phyloP scores from a whole-genome alignment of 92 coral and sea anemone species.

The Zoanthus sansibaricus region DNA sequence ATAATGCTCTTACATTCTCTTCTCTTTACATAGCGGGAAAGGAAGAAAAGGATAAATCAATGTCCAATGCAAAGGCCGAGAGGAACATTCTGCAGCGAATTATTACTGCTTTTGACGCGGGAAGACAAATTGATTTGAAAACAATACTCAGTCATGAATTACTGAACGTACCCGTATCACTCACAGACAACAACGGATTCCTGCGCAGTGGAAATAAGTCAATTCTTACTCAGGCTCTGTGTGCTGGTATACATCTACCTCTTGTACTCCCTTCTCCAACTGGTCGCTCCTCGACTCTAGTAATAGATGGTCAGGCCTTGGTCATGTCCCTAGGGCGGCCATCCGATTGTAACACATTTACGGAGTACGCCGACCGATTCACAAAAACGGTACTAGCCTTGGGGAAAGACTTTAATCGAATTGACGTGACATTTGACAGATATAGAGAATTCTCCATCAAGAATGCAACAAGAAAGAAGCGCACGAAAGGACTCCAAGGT shows the following conservation, averaged over 20 bases:
- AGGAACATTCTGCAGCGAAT: constrained; percentile 28
- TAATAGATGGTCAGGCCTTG: background rate
- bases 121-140: background rate
- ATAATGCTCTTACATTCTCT: constrained; percentile 63
- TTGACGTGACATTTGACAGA: constrained; percentile 1
- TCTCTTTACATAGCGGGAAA: background rate
- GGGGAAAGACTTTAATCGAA: background rate
- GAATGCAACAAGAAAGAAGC: constrained; percentile 39
- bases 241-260: background rate
- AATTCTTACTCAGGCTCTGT: too few species aligned
- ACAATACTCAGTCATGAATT: constrained; percentile 43
- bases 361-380: background rate
- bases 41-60: background rate
- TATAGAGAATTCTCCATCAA: constrained; percentile 28
- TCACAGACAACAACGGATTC: constrained; percentile 66
- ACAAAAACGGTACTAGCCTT: background rate
- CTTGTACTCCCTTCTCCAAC: background rate
- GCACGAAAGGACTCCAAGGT: background rate
- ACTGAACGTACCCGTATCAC: constrained; percentile 63
- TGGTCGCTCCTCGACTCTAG: background rate
- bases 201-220: too few species aligned
- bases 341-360: background rate
- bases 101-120: constrained; percentile 3
- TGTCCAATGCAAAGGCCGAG: constrained; percentile 11
- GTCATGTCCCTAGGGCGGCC: constrained; percentile 18